A percentile compares a stretch with the other conserved stretches of the same genome.
These are phyloP conservation scores for Ciona savignyi DNA, from an alignment of 23 tunicate species.

Conservation along the genomic window DNA sequence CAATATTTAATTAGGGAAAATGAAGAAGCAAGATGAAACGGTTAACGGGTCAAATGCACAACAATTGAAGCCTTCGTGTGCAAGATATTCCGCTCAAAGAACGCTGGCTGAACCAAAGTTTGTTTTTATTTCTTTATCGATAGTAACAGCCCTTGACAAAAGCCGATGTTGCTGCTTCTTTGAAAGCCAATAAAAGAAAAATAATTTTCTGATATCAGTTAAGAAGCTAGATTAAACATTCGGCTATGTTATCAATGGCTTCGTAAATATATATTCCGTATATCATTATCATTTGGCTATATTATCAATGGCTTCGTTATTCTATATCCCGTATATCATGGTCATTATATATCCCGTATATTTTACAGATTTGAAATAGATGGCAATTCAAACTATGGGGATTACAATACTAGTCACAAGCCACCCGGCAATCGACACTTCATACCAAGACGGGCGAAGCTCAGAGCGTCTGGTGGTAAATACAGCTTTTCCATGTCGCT, in stretches of 20 bases:
- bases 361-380: slow-evolving; percentile 66
- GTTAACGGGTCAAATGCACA: neutral
- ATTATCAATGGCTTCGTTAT: no score
- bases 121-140: no score
- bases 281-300: no score
- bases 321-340: no score
- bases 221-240: no score
- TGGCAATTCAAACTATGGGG: slow-evolving; percentile 79
- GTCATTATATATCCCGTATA: neutral
- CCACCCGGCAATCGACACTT: slow-evolving; percentile 96
- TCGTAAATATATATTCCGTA: no score
- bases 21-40: neutral
- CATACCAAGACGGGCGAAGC: slow-evolving; percentile 82
- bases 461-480: slow-evolving; percentile 95
- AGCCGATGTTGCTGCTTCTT: no score
- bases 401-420: slow-evolving; percentile 27
- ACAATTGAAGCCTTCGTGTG: slow-evolving; percentile 38
- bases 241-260: no score
- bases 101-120: slow-evolving; percentile 77
- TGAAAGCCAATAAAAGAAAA: no score
- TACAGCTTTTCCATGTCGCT: no score
- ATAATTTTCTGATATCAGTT: no score
- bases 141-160: no score
- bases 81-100: slow-evolving; percentile 29
- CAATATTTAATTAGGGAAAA: neutral